These are phyloP conservation scores for Pungitius pungitius DNA, from an alignment of 2,113 vertebrate species.

Conservation along the genomic window DNA sequence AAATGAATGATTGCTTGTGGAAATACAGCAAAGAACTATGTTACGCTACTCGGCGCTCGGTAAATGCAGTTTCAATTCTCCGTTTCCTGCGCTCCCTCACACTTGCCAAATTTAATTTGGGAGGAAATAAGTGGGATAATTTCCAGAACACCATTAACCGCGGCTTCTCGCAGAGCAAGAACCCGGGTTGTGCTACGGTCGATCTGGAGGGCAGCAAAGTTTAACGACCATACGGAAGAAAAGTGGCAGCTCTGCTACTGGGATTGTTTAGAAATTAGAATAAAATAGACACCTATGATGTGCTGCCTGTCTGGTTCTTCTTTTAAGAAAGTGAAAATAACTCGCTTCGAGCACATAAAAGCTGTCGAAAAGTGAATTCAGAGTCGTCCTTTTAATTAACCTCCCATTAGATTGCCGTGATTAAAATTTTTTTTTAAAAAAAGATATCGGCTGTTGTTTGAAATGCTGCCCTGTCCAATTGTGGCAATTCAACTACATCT, in stretches of 20 bases:
- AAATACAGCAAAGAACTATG: slow-evolving; percentile 33
- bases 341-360: not conserved
- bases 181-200: slow-evolving; percentile 5
- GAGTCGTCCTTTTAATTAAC: not conserved
- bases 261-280: slow-evolving; percentile 9
- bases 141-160: slow-evolving; percentile 30
- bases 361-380: not conserved
- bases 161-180: slow-evolving; percentile 1
- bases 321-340: not conserved
- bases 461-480: not conserved
- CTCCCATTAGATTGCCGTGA: not conserved
- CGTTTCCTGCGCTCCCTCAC: slow-evolving; percentile 16
- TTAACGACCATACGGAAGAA: not conserved
- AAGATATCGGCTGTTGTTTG: not conserved
- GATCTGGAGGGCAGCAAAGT: slow-evolving; percentile 1
- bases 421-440: not conserved
- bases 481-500: not conserved
- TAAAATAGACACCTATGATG: not conserved
- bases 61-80: slow-evolving; percentile 32
- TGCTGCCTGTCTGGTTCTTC: not conserved
- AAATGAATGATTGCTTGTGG: slow-evolving; percentile 44
- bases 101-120: slow-evolving; percentile 42
- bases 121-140: slow-evolving; percentile 35
- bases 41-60: slow-evolving; percentile 15
- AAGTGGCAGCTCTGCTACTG: slow-evolving; percentile 1